phyloP scores from a whole-genome alignment of 2,797 vertebrate species.

The Allobates femoralis region DNA sequence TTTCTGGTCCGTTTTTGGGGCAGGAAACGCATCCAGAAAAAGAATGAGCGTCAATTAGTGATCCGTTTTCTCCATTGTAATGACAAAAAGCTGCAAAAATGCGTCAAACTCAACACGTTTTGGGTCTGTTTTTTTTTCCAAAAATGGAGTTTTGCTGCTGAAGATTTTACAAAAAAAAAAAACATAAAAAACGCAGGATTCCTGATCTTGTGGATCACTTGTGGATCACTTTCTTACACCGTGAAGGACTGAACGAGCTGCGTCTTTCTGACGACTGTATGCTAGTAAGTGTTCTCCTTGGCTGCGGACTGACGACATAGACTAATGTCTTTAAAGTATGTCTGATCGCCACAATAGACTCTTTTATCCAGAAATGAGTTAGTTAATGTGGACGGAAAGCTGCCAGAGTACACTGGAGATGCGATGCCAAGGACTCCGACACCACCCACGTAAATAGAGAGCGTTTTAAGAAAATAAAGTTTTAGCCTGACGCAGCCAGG shows the following conservation, averaged over 20 bases:
- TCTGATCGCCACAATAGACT: background rate
- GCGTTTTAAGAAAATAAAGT: conserved; percentile 55
- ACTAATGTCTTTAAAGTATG: conserved; percentile 29
- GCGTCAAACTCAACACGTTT: no score
- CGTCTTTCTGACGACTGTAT: background rate
- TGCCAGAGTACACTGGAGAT: conserved; percentile 28
- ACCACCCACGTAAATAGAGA: conserved; percentile 60
- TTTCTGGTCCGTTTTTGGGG: no score
- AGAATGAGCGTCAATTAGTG: no score
- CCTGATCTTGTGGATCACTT: background rate
- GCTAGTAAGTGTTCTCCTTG: background rate
- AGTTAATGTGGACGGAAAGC: conserved; percentile 34
- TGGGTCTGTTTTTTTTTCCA: no score
- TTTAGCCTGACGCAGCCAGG: conserved; percentile 52
- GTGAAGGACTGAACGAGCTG: background rate
- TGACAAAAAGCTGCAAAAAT: no score
- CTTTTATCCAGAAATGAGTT: conserved; percentile 30
- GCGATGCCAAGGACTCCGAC: conserved; percentile 50
- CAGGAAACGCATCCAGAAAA: no score
- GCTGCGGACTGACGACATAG: background rate
- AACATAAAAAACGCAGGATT: no score
- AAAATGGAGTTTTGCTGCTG: no score
- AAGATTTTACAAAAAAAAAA: no score
- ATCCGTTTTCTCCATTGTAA: no score
- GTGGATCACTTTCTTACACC: background rate